A percentile compares a stretch with the other conserved stretches of the same genome.
These are phyloP conservation scores for Trichomycterus rosablanca DNA, from an alignment of 2,113 vertebrate genomes.

Conservation along the genomic window DNA sequence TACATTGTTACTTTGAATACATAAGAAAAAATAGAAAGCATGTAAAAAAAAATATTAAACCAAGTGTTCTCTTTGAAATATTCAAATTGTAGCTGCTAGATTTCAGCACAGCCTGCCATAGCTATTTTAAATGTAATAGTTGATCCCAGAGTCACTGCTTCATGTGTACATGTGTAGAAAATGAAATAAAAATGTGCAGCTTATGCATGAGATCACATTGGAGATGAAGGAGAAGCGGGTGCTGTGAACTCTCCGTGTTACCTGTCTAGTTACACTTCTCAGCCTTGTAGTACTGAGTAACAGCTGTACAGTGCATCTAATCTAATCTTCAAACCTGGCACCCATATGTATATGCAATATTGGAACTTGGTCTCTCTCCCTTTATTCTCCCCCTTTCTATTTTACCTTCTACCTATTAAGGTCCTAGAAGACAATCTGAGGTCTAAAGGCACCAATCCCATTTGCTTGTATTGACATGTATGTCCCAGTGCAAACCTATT, in stretches of 20 bases:
- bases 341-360: slow-evolving; percentile 26
- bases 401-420: slow-evolving; percentile 28
- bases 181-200: too few species aligned
- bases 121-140: too few species aligned
- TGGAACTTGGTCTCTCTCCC: slow-evolving; percentile 1
- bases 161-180: too few species aligned
- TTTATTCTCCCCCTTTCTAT: neutral
- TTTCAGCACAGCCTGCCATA: too few species aligned
- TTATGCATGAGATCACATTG: too few species aligned
- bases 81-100: too few species aligned
- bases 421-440: slow-evolving; percentile 47
- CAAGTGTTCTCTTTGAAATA: too few species aligned
- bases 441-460: slow-evolving; percentile 65
- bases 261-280: neutral
- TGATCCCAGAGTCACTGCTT: too few species aligned
- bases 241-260: slow-evolving; percentile 4
- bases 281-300: neutral
- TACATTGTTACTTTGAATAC: too few species aligned
- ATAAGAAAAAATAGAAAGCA: too few species aligned
- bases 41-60: too few species aligned
- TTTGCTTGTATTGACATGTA: slow-evolving; percentile 76
- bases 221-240: too few species aligned
- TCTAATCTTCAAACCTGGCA: slow-evolving; percentile 41
- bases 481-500: slow-evolving; percentile 74
- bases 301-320: slow-evolving; percentile 15